phyloP scores from a whole-genome alignment of 2,797 vertebrate genomes.

The Rachycentron canadum region DNA sequence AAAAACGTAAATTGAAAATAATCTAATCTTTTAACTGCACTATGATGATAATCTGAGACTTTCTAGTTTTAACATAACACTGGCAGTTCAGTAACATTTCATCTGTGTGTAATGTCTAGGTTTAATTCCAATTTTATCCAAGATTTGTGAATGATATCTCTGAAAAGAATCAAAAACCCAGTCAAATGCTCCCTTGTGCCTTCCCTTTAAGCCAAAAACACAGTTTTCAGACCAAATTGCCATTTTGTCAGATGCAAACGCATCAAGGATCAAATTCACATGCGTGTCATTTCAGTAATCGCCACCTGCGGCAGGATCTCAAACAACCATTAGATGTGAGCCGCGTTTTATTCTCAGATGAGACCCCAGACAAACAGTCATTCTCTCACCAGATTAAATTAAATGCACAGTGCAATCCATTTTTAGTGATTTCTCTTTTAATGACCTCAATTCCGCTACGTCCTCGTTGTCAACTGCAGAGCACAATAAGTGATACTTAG shows the following conservation, averaged over 20 bases:
- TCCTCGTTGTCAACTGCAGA: not conserved
- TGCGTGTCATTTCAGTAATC: not conserved
- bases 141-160: not conserved
- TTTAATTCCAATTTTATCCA: not conserved
- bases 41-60: not conserved
- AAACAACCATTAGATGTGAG: not conserved
- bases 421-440: not conserved
- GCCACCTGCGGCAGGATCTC: not conserved
- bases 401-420: not conserved
- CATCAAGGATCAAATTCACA: not conserved
- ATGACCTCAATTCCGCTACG: not conserved
- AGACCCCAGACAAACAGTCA: not conserved
- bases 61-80: not conserved
- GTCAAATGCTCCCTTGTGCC: not conserved
- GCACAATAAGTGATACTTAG: not conserved
- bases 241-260: not conserved
- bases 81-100: not conserved
- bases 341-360: not conserved
- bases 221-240: not conserved
- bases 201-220: not conserved
- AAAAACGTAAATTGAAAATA: not conserved
- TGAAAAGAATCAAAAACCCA: slow-evolving; percentile 7
- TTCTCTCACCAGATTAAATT: not conserved
- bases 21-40: not conserved
- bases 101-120: not conserved